Percentiles rank a stretch among this genome's conserved stretches.
These are phyloP conservation scores for Halcyon badia DNA, from an alignment of 2,797 vertebrate species.

Conservation along the genomic window DNA sequence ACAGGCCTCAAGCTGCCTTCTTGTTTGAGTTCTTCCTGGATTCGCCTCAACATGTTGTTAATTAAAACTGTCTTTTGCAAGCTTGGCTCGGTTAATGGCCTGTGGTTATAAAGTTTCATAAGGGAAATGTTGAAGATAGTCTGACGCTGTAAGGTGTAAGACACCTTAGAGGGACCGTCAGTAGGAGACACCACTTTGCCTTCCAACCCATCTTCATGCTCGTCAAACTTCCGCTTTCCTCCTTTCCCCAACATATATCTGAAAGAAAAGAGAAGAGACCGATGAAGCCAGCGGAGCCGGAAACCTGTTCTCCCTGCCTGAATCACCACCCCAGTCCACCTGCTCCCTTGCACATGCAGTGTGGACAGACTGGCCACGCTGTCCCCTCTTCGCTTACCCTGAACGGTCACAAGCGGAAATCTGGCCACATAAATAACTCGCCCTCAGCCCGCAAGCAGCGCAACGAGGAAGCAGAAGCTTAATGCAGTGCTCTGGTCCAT, in stretches of 20 bases:
- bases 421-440: rapidly evolving
- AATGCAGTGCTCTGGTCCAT: rapidly evolving
- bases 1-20: constrained; percentile 92
- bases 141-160: constrained; percentile 98
- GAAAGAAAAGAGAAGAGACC: constrained; percentile 55
- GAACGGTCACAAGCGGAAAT: not conserved
- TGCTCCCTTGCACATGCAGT: rapidly evolving
- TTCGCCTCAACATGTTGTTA: constrained; percentile 98
- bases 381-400: not conserved
- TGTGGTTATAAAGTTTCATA: constrained; percentile 98
- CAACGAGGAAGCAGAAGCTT: not conserved
- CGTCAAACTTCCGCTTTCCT: constrained; percentile 98
- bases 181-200: constrained; percentile 93
- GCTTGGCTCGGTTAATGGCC: constrained; percentile 92
- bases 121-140: constrained; percentile 99
- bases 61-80: constrained; percentile 96
- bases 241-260: constrained; percentile 99
- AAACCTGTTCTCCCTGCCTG: not conserved
- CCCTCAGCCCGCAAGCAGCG: rapidly evolving
- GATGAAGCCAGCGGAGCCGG: not conserved
- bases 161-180: constrained; percentile 94
- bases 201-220: constrained; percentile 99
- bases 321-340: not conserved
- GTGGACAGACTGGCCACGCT: rapidly evolving
- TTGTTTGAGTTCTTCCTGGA: constrained; percentile 96